Evolutionary conservation across 2,888 invertebrate genomes (phyloP).

Genomic region (Papilio protenor): DNA sequence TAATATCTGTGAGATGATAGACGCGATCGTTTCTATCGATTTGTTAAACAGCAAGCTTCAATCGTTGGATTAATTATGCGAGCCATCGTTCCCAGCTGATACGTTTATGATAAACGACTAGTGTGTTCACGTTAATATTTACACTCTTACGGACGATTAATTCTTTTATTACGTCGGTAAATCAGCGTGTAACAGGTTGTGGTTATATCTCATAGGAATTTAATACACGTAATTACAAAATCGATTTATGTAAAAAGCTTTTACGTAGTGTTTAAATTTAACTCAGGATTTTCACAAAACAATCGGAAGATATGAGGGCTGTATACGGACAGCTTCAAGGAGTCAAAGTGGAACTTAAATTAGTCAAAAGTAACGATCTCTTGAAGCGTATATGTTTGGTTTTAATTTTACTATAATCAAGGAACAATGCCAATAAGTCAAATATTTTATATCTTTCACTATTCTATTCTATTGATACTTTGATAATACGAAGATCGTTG

Average conservation of each 20-base stretch:
- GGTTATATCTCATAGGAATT: constrained; percentile 2
- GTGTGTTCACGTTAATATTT: constrained; percentile 29
- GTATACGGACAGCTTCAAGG: too few species aligned
- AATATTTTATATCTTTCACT: neutral
- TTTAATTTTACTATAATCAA: neutral
- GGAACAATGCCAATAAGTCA: neutral
- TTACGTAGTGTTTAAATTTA: too few species aligned
- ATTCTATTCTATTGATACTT: neutral
- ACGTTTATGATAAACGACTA: constrained; percentile 28
- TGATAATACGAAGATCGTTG: neutral
- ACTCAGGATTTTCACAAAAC: too few species aligned
- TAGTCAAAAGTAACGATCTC: too few species aligned
- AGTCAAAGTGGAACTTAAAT: too few species aligned
- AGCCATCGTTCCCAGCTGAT: constrained; percentile 24
- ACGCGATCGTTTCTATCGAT: neutral
- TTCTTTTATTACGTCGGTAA: constrained; percentile 22
- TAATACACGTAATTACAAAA: constrained; percentile 3
- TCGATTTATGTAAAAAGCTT: neutral
- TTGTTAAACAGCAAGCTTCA: neutral
- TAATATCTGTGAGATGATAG: neutral
- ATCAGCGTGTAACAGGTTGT: constrained; percentile 24
- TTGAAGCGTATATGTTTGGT: too few species aligned
- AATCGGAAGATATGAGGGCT: too few species aligned
- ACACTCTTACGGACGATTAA: constrained; percentile 29
- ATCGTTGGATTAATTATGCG: constrained; percentile 27